Evolutionary conservation across 1,140 invertebrate genomes (phyloP).

Genomic region (Protaetia brevitarsis): DNA sequence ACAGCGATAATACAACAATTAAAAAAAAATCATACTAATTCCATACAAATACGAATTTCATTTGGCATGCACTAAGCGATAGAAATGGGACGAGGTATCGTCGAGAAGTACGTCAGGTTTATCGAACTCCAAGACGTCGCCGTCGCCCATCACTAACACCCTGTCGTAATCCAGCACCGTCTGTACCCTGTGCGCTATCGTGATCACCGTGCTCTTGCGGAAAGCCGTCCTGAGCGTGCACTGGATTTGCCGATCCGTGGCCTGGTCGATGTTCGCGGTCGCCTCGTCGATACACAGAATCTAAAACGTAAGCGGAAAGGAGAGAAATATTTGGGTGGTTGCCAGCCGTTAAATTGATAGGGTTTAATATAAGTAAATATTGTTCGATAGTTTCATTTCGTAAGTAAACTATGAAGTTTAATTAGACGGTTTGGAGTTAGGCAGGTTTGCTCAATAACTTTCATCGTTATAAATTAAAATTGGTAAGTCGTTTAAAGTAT

Average conservation of each 20-base stretch:
- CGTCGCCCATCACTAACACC: slow-evolving; percentile 78
- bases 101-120: slow-evolving; percentile 67
- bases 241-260: slow-evolving; percentile 86
- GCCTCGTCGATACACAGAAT: slow-evolving; percentile 94
- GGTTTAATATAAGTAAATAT: no score
- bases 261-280: slow-evolving; percentile 88
- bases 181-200: slow-evolving; percentile 87
- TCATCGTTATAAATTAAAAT: no score
- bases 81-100: slow-evolving; percentile 69
- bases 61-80: slow-evolving; percentile 61
- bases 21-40: no score
- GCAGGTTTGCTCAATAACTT: no score
- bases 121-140: slow-evolving; percentile 77
- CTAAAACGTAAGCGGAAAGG: slow-evolving; percentile 51
- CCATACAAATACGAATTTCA: neutral
- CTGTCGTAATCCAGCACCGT: slow-evolving; percentile 86
- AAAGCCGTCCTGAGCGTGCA: slow-evolving; percentile 79
- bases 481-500: no score
- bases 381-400: no score
- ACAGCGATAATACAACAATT: no score
- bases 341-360: no score
- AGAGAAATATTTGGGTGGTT: no score
- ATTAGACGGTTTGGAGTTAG: no score
- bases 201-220: slow-evolving; percentile 82
- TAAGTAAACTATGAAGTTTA: no score